Evolutionary conservation across 1,140 invertebrate species (phyloP).

Genomic region (Hydropsyche tenuis): DNA sequence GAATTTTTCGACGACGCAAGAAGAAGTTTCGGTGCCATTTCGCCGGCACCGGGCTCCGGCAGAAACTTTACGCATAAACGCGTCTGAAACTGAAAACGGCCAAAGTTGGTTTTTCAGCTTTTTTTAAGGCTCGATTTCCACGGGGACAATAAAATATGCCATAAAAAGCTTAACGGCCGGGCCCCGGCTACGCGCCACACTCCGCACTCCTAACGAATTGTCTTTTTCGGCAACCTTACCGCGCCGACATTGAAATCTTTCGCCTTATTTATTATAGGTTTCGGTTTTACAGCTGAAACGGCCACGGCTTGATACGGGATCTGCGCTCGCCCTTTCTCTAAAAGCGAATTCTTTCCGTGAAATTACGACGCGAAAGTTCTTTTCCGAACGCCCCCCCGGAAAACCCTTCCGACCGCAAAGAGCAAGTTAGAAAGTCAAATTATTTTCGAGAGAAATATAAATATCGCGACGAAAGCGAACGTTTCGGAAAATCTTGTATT

Average conservation of each 20-base stretch:
- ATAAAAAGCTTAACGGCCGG: constrained; percentile 40
- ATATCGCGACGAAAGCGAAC: background rate
- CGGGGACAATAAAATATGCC: constrained; percentile 43
- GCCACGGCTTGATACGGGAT: too few relatives aligned
- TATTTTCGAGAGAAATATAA: background rate
- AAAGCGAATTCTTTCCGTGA: too few relatives aligned
- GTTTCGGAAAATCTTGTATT: too few relatives aligned
- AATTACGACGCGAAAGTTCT: too few relatives aligned
- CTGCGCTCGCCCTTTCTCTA: background rate
- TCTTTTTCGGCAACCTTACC: constrained; percentile 19
- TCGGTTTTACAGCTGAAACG: background rate
- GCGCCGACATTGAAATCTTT: constrained; percentile 18
- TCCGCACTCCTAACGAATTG: constrained; percentile 23
- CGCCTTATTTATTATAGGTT: constrained; percentile 13
- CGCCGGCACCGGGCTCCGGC: too few relatives aligned
- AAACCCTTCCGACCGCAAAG: too few relatives aligned
- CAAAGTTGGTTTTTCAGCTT: constrained; percentile 39
- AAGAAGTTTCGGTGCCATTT: constrained; percentile 37
- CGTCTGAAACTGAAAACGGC: constrained; percentile 39
- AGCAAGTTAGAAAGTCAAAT: background rate
- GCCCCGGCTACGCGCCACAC: background rate
- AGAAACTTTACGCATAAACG: constrained; percentile 44
- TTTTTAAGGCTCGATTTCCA: constrained; percentile 34
- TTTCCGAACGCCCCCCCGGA: too few relatives aligned
- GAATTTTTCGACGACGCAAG: background rate